Base-by-base conservation (phyloP, 2,113 vertebrate species). In the Rhombomys opimus region DNA sequence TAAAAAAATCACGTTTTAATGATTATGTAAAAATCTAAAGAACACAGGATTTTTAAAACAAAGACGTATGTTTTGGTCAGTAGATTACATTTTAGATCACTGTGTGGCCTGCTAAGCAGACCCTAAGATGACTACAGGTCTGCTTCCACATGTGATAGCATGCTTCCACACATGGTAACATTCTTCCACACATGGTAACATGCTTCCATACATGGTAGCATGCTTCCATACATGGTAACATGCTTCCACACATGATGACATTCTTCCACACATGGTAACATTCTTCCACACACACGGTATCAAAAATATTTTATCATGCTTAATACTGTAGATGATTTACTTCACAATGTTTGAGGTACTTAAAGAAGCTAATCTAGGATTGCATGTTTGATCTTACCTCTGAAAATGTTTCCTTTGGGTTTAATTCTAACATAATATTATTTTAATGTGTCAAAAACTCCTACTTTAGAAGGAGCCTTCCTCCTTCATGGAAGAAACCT, bases 1-100 rank as follows among this genome's bases (percentile, higher is more conserved):
- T 52, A 50, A 72, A 84, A 84, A 12, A 82, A 87, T 50, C 17
- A 27, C 23, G 30, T n/a, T 87, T 81, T 87, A 54, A 68, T 75
- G 32, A 63, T 87, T 81, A 59, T 30, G 54, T 46, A 86, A 80
- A 95, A 81, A 92, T 90, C 65, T 67, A 90, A 93, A 93, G 3
- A 84, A 30, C 85, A 81, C 27, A 38, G 46, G 73, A 87, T 75
- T 76, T 90, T 86, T 32, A 1, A 59, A 95, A 46, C 46, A 61
- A 91, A 84, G 27, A 93, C 30, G 41, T 14, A 52, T 65, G 77
- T 81, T 86, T 85, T 50, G 11, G 35, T 86, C 59, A 89, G 17
- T 50, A 85, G 82, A 96, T 10, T 86, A 13, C 32, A 41, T 94
- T 76, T 89, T 78, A 87, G 50, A 82, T 65, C 72, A 46, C 67